Evolutionary conservation across 2,113 vertebrate species (phyloP).

Genomic region (Odontesthes bonariensis): DNA sequence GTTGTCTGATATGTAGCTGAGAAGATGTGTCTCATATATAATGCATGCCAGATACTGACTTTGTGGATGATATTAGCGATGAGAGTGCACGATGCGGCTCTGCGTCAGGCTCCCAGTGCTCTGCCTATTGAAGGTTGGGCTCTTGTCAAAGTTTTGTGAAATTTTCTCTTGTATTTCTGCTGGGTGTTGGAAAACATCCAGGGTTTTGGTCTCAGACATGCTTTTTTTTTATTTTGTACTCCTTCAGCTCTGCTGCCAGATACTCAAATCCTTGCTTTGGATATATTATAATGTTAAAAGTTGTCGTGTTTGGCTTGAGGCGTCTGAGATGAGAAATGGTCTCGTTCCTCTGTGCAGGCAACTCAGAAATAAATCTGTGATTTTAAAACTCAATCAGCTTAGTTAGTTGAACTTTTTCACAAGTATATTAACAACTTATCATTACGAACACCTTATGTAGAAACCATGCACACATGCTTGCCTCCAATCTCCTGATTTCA

Average conservation of each 20-base stretch:
- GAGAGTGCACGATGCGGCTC: conserved; percentile 22
- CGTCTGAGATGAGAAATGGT: neutral
- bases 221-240: conserved; percentile 30
- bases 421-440: too few relatives aligned
- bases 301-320: conserved; percentile 24
- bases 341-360: conserved; percentile 7
- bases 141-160: conserved; percentile 17
- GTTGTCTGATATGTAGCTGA: conserved; percentile 27
- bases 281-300: conserved; percentile 19
- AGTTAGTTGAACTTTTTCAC: neutral
- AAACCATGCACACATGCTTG: too few relatives aligned
- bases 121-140: conserved; percentile 16
- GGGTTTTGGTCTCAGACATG: neutral
- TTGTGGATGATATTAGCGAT: conserved; percentile 48
- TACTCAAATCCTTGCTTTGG: neutral
- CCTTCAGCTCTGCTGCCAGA: conserved; percentile 13
- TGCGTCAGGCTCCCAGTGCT: conserved; percentile 5
- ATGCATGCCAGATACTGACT: conserved; percentile 46
- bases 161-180: neutral
- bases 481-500: too few relatives aligned
- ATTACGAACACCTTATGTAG: too few relatives aligned
- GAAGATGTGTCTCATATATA: conserved; percentile 60
- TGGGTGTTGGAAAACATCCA: conserved; percentile 7
- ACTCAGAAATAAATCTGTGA: conserved; percentile 11
- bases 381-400: conserved; percentile 3